Conservation (phyloP, 2,888 invertebrate genomes). For the Lasioglossum vierecki region DNA sequence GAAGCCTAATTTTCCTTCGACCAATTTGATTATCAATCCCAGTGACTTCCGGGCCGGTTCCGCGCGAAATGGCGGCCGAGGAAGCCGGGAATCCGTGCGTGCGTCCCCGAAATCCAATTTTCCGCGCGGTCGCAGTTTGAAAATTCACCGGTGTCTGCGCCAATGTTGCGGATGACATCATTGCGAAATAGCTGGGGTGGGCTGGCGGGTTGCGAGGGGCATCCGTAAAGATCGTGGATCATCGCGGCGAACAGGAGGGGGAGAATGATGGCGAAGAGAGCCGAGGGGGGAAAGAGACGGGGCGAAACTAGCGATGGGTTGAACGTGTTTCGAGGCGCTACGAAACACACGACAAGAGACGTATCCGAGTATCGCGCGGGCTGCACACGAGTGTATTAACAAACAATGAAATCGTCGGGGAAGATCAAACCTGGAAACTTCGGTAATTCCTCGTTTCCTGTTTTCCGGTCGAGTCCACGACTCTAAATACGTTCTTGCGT, state of each 20-base stretch:
- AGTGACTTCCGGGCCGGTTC: background rate
- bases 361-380: background rate
- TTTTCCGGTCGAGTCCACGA: background rate
- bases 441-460: conserved; percentile 3
- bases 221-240: conserved; percentile 68
- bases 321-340: background rate
- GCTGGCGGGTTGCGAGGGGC: conserved; percentile 38
- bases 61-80: background rate
- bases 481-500: background rate
- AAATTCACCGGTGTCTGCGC: conserved; percentile 58
- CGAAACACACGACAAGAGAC: background rate
- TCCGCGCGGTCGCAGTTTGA: background rate
- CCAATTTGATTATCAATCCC: background rate
- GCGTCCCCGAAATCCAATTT: background rate
- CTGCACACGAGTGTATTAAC: background rate
- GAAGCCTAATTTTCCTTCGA: background rate
- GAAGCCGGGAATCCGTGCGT: background rate
- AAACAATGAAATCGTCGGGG: background rate
- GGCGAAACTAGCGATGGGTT: conserved; percentile 49
- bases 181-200: conserved; percentile 65
- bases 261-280: conserved; percentile 3
- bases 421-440: background rate
- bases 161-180: conserved; percentile 75
- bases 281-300: conserved; percentile 47
- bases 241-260: conserved; percentile 33